Percentiles rank a stretch among this genome's conserved stretches.
Conservation (phyloP, 2,113 vertebrate species). For the Hucho hucho region DNA sequence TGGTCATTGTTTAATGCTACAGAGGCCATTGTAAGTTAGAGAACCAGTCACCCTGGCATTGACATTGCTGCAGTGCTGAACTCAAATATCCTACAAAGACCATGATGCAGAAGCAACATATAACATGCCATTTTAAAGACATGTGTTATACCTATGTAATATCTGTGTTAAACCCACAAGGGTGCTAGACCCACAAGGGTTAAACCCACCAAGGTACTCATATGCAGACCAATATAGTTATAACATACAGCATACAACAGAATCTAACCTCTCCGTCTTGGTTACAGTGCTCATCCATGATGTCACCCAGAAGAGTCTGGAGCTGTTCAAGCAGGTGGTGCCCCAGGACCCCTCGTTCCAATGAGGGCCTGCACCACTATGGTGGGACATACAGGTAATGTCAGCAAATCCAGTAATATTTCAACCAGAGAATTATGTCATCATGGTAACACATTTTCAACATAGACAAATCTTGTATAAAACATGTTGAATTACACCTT, state of each 20-base stretch:
- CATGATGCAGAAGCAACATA: neutral
- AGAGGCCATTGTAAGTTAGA: neutral
- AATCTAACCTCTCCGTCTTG: conserved; percentile 10
- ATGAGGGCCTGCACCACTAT: neutral
- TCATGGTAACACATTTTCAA: too few relatives aligned
- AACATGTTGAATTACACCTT: too few relatives aligned
- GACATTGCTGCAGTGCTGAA: neutral
- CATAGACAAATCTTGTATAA: too few relatives aligned
- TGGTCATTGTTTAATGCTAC: conserved; percentile 26
- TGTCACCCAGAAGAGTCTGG: conserved; percentile 68
- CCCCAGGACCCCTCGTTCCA: neutral
- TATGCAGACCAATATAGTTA: too few relatives aligned
- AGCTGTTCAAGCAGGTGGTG: conserved; percentile 39
- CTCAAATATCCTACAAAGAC: neutral
- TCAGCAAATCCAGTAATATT: neutral
- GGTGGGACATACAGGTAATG: neutral
- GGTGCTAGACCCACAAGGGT: too few relatives aligned
- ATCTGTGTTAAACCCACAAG: neutral
- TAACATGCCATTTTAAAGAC: neutral
- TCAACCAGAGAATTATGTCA: too few relatives aligned
- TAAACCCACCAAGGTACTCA: too few relatives aligned
- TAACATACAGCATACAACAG: neutral
- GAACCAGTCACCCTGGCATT: neutral
- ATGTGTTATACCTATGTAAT: neutral
- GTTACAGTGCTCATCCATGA: conserved; percentile 82